Percentiles rank a stretch among this genome's conserved stretches.
Conservation (phyloP, 2,797 vertebrate species). For the Eutrigla gurnardus region DNA sequence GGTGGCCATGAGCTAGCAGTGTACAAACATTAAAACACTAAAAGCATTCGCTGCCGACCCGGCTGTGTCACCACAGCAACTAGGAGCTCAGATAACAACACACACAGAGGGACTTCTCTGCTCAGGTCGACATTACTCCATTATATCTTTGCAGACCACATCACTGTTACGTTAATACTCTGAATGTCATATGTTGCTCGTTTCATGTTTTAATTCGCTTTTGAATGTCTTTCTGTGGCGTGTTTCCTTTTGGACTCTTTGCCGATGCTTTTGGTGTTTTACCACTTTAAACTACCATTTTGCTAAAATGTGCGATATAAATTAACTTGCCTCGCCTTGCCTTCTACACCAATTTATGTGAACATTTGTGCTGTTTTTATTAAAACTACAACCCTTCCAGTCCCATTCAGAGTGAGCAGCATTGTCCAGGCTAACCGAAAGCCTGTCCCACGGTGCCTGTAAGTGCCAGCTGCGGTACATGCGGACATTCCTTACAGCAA, state of each 20-base stretch:
- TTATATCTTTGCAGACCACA: too few relatives aligned
- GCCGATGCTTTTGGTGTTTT: not conserved
- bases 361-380: conserved; percentile 21
- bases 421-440: conserved; percentile 17
- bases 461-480: conserved; percentile 31
- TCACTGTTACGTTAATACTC: too few relatives aligned
- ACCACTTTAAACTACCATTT: not conserved
- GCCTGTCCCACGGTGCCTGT: conserved; percentile 15
- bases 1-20: too few relatives aligned
- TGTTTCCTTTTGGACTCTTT: not conserved
- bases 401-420: conserved; percentile 17
- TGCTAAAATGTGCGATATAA: not conserved
- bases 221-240: not conserved
- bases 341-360: not conserved
- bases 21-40: too few relatives aligned
- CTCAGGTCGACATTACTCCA: too few relatives aligned
- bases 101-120: too few relatives aligned
- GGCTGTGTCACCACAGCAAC: too few relatives aligned
- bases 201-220: not conserved
- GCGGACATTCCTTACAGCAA: conserved; percentile 36
- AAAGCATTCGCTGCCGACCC: too few relatives aligned
- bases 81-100: too few relatives aligned
- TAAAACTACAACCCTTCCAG: conserved; percentile 31
- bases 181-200: too few relatives aligned
- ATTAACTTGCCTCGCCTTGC: not conserved